Evolutionary conservation across 2,113 vertebrate genomes (phyloP), one percentile per base, ranked within the genome.

Genomic region (Panthera uncia): DNA sequence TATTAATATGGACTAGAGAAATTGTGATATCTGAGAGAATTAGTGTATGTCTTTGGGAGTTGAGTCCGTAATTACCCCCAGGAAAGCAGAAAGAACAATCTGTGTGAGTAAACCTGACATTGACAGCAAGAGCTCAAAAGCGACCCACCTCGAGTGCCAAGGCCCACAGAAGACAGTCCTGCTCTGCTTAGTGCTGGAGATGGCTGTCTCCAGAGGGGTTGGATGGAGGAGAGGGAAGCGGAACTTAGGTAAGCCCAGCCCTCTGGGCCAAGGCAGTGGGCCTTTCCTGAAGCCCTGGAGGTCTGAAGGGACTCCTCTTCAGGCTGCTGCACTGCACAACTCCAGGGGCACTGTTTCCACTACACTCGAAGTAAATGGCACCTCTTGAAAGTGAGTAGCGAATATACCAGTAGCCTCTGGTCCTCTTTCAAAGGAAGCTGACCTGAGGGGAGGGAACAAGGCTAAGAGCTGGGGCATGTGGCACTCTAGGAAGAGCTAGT

Each of bases 401-500:
- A 25, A 15, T 48, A 21, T 48, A 25, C 33, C 2, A 7, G 19
- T 36, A 18, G 27, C 10, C 16, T 66, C 29, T 33, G 63, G 38
- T 36, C 80, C 27, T 85, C 50, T 89, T 71, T 83, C 83, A 66
- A 38, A 91, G 61, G 27, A 61, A 23, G 11, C 25, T 2, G 6
- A 52, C 6, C 7, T 79, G 61, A 88, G 18, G 10, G 25, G 38
- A 79, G 15, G 6, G 50, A 80, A 29, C 31, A 21, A 78, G 31
- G 36, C 21, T 57, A 38, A 41, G 41, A 76, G 33, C 5, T 7
- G 1, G 2, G 4, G 13, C 0, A 0, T 4, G 31, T 4, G 41
- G 12, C 25, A 25, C 50, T 82, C 73, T 25, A 0, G 3, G 16
- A 78, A 23, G 9, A 33, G 31, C 27, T 61, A 7, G 48, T 18